phyloP scores from a whole-genome alignment of 1,140 invertebrate genomes.

The Vanessa tameamea region DNA sequence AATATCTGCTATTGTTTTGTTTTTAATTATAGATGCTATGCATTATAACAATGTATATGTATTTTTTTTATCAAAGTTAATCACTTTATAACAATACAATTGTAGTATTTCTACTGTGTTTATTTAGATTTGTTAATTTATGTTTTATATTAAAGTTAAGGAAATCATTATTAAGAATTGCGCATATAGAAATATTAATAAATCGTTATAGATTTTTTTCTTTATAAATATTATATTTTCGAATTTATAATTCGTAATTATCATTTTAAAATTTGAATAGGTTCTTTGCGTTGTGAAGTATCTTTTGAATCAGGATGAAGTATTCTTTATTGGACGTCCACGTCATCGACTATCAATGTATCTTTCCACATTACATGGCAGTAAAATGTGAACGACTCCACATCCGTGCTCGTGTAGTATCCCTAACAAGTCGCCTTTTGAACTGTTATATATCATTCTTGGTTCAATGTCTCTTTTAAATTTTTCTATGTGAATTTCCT shows the following conservation, averaged over 20 bases:
- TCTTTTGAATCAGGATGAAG: neutral
- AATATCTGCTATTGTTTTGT: conserved; percentile 11
- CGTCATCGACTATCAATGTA: neutral
- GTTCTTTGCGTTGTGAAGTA: too few relatives aligned
- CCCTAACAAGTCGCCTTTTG: neutral
- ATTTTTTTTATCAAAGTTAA: too few relatives aligned
- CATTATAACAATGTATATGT: neutral
- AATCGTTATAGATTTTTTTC: neutral
- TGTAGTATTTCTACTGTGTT: too few relatives aligned
- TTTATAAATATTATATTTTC: neutral
- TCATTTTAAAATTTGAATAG: too few relatives aligned
- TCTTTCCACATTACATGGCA: neutral
- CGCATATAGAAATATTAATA: too few relatives aligned
- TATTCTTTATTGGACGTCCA: neutral
- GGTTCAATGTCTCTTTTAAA: neutral
- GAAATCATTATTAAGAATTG: too few relatives aligned
- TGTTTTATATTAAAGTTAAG: too few relatives aligned
- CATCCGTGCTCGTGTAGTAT: neutral
- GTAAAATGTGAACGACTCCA: neutral
- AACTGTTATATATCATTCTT: neutral
- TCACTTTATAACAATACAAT: too few relatives aligned
- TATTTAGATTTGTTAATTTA: too few relatives aligned
- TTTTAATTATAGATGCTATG: conserved; percentile 1
- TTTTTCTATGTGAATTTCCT: neutral
- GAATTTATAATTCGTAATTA: too few relatives aligned